A percentile compares a stretch with the other conserved stretches of the same genome.
phyloP scores from a whole-genome alignment of 2,797 vertebrate genomes.

The Sebastolobus alascanus region DNA sequence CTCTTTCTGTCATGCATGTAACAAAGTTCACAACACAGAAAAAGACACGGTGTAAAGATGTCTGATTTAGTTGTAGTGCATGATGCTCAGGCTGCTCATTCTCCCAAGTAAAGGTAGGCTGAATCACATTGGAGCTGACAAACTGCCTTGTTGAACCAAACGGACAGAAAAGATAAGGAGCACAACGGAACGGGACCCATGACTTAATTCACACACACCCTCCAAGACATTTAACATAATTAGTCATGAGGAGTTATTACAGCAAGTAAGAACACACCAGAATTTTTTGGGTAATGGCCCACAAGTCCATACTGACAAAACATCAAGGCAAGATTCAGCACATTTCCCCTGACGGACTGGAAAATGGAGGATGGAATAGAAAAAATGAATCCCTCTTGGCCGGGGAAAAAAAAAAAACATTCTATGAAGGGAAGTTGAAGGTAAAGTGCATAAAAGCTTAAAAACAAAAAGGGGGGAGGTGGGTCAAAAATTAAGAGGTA shows the following conservation, averaged over 20 bases:
- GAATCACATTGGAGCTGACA: conserved; percentile 38
- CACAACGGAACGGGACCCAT: conserved; percentile 52
- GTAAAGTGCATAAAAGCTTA: conserved; percentile 89
- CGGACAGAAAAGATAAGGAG: conserved; percentile 35
- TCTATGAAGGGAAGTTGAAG: conserved; percentile 68
- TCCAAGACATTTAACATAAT: conserved; percentile 51
- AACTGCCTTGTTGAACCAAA: conserved; percentile 53
- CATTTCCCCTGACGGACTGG: conserved; percentile 64
- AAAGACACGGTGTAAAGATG: conserved; percentile 65
- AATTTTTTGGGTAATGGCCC: conserved; percentile 52
- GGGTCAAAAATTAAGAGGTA: conserved; percentile 61
- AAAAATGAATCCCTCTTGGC: conserved; percentile 59
- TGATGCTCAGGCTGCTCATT: conserved; percentile 62
- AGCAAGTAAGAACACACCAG: conserved; percentile 66
- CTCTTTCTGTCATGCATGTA: conserved; percentile 83
- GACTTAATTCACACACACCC: conserved; percentile 50
- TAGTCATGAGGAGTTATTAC: conserved; percentile 62
- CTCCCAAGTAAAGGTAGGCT: conserved; percentile 30
- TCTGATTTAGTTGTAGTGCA: conserved; percentile 55
- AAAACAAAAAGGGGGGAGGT: conserved; percentile 73
- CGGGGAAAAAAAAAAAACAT: conserved; percentile 35
- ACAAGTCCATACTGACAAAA: conserved; percentile 67
- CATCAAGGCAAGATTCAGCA: conserved; percentile 74
- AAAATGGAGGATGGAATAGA: conserved; percentile 48
- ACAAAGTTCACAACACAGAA: conserved; percentile 80